Conservation (phyloP, 1,140 invertebrate species). For the Oppia nitens region DNA sequence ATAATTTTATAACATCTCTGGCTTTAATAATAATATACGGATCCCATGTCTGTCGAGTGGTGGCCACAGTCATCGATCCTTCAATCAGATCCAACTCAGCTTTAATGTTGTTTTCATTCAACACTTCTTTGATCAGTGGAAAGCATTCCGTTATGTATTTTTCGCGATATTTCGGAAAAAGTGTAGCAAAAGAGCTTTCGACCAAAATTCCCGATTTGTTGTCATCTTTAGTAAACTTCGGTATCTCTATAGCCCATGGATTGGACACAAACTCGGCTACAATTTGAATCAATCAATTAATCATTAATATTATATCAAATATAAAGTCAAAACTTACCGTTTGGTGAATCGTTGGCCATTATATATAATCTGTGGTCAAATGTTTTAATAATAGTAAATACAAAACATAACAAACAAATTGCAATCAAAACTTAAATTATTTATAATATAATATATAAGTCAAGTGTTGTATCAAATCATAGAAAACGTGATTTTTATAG, state of each 20-base stretch:
- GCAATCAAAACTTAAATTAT: no score
- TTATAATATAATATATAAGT: no score
- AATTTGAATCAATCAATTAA: constrained; percentile 5
- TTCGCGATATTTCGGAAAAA: constrained; percentile 86
- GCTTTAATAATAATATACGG: constrained; percentile 95
- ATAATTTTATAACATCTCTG: constrained; percentile 82
- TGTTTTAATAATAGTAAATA: no score
- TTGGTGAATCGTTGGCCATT: no score
- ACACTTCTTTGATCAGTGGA: constrained; percentile 74
- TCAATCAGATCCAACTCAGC: constrained; percentile 86
- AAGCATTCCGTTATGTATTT: constrained; percentile 90
- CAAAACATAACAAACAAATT: no score
- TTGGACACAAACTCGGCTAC: neutral
- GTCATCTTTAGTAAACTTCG: constrained; percentile 70
- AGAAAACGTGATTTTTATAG: no score
- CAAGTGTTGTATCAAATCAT: no score
- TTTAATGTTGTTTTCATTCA: constrained; percentile 45
- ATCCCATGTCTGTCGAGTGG: constrained; percentile 96
- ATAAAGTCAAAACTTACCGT: no score
- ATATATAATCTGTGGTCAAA: no score
- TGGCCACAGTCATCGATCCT: constrained; percentile 85
- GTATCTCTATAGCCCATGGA: constrained; percentile 46
- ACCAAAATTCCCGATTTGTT: constrained; percentile 64
- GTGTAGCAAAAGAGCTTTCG: constrained; percentile 58
- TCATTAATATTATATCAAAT: no score